A percentile compares a stretch with the other conserved stretches of the same genome.
phyloP scores from a whole-genome alignment of 2,113 vertebrate genomes.

The Equus przewalskii region DNA sequence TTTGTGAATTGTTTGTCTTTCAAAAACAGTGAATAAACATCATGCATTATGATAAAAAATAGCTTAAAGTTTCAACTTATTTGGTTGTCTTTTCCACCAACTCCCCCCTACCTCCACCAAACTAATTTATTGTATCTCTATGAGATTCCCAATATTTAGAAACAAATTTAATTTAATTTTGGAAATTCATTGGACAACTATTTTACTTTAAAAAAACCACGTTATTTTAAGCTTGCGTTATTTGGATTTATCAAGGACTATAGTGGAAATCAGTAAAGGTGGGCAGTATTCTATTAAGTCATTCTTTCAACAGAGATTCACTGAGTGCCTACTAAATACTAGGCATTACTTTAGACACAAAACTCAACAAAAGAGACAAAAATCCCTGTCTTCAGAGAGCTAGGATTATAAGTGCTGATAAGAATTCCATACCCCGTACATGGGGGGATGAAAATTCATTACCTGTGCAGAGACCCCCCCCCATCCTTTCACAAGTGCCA shows the following conservation, averaged over 20 bases:
- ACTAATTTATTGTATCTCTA: not conserved
- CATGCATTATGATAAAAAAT: not conserved
- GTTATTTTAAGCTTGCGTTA: not conserved
- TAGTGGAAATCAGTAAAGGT: not conserved
- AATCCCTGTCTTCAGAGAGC: not conserved
- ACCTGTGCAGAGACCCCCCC: no score
- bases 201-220: not conserved
- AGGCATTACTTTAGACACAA: not conserved
- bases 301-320: slow-evolving; percentile 31
- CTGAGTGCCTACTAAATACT: not conserved
- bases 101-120: not conserved
- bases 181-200: not conserved
- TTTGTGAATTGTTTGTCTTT: not conserved
- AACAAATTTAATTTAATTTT: not conserved
- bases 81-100: not conserved
- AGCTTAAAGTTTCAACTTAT: not conserved
- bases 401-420: not conserved
- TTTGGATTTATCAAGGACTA: not conserved
- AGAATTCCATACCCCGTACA: not conserved
- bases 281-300: not conserved
- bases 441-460: not conserved
- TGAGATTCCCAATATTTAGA: not conserved
- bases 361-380: not conserved
- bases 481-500: not conserved
- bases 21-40: not conserved